phyloP scores from a whole-genome alignment of 2,888 invertebrate genomes.

The Ceriagrion tenellum region DNA sequence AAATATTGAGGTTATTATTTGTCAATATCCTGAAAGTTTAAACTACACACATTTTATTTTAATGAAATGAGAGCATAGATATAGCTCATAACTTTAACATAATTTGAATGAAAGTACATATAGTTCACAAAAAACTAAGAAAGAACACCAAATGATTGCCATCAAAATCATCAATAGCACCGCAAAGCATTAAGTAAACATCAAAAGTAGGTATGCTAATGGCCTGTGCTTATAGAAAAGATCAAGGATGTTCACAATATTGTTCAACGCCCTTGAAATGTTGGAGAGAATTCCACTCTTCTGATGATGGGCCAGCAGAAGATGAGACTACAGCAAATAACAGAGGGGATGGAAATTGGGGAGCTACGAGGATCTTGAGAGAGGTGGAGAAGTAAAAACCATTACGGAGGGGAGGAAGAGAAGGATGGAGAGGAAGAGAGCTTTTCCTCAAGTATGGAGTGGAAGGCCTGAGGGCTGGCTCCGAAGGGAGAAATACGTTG shows the following conservation, averaged over 20 bases:
- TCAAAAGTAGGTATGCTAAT: slow-evolving; percentile 30
- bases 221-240: not conserved
- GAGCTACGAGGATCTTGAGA: not conserved
- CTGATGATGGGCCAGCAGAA: not conserved
- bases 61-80: too few relatives aligned
- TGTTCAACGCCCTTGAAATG: not conserved
- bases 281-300: not conserved
- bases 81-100: too few relatives aligned
- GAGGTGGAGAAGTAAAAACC: not conserved
- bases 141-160: not conserved
- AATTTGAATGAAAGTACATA: too few relatives aligned
- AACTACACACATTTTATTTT: too few relatives aligned
- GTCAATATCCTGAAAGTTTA: too few relatives aligned
- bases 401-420: not conserved
- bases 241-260: not conserved
- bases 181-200: not conserved
- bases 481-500: too few relatives aligned
- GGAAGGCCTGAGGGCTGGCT: too few relatives aligned
- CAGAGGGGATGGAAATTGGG: not conserved
- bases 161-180: not conserved
- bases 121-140: not conserved
- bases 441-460: not conserved
- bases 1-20: too few relatives aligned
- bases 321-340: not conserved
- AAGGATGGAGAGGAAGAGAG: not conserved